These are phyloP conservation scores for Drosophila dunni DNA, from an alignment of 1,140 invertebrate genomes.

Conservation along the genomic window DNA sequence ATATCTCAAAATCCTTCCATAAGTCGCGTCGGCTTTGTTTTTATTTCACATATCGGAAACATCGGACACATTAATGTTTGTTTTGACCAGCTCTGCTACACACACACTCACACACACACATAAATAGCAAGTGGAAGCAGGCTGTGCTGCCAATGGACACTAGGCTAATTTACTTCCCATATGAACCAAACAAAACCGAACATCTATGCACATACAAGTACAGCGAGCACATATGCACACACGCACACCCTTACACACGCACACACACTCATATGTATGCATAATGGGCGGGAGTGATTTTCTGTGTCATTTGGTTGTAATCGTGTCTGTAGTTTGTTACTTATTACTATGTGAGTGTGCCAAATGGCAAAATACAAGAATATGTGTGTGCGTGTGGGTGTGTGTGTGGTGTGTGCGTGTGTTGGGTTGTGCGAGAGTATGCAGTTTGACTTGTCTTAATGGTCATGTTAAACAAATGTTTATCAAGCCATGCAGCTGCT, in stretches of 20 bases:
- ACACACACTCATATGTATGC: constrained; percentile 22
- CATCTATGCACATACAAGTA: constrained; percentile 32
- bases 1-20: too few species aligned
- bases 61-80: too few species aligned
- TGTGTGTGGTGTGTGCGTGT: constrained; percentile 26
- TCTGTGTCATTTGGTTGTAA: constrained; percentile 82
- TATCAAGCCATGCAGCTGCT: constrained; percentile 81
- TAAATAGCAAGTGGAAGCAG: constrained; percentile 74
- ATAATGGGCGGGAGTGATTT: constrained; percentile 78
- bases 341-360: constrained; percentile 70
- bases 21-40: too few species aligned
- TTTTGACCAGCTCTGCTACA: too few species aligned
- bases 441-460: constrained; percentile 82
- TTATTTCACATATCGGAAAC: too few species aligned
- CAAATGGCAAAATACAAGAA: constrained; percentile 23
- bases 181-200: constrained; percentile 62
- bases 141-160: constrained; percentile 48
- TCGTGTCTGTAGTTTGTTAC: constrained; percentile 82
- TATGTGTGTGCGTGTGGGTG: constrained; percentile 33
- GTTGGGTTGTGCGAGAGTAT: constrained; percentile 52
- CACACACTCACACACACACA: constrained; percentile 1
- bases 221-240: neutral
- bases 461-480: constrained; percentile 83
- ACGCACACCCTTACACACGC: constrained; percentile 10
- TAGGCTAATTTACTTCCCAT: constrained; percentile 79